phyloP scores from a whole-genome alignment of 2,797 vertebrate species.

The Molossus alvarezi region DNA sequence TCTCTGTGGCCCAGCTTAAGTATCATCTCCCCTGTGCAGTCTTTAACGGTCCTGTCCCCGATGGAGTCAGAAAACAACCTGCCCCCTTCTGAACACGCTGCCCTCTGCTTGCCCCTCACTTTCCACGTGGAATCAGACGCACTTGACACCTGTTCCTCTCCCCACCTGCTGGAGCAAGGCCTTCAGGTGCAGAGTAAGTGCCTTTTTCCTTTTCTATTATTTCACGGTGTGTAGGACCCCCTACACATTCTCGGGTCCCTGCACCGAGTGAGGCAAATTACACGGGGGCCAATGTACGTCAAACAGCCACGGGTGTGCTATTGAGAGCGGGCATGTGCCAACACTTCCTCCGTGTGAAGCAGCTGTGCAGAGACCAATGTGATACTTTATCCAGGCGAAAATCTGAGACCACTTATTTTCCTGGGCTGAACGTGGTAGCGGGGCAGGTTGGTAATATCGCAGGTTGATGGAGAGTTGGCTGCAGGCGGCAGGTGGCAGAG shows the following conservation, averaged over 20 bases:
- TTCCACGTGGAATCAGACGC: background rate
- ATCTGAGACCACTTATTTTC: constrained; percentile 61
- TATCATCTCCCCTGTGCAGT: background rate
- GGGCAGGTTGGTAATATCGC: background rate
- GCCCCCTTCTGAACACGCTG: background rate
- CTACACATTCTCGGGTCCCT: background rate
- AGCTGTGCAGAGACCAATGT: background rate
- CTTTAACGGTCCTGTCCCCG: background rate
- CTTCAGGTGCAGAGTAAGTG: background rate
- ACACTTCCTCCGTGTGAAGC: constrained; percentile 33
- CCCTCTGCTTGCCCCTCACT: background rate
- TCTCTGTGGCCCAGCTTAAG: background rate
- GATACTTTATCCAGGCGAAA: constrained; percentile 67
- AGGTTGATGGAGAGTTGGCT: background rate
- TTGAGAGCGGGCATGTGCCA: background rate
- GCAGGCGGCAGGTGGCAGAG: too few relatives aligned
- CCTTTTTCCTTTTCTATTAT: background rate
- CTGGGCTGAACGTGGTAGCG: background rate
- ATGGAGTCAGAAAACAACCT: background rate
- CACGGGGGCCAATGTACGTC: background rate
- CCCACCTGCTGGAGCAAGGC: background rate
- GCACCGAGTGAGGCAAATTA: constrained; percentile 65
- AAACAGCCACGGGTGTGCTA: constrained; percentile 57
- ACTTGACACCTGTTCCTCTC: background rate
- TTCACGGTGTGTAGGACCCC: background rate